These are phyloP conservation scores for Listrodromus nycthemerus DNA, from an alignment of 2,888 invertebrate species.

Conservation along the genomic window DNA sequence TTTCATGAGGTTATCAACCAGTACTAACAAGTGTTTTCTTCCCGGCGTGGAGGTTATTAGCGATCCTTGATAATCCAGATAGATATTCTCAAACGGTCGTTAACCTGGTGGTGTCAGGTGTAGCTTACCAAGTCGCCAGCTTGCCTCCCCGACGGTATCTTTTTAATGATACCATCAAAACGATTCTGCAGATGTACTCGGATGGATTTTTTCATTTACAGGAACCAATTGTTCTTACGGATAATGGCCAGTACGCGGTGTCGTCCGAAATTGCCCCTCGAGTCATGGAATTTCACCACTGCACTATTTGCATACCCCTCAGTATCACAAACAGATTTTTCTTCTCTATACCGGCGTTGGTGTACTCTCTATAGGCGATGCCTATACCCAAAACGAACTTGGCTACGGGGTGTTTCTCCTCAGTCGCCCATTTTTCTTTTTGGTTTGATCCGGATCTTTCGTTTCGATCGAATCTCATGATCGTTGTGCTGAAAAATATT, in stretches of 20 bases:
- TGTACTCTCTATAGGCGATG: conserved; percentile 31
- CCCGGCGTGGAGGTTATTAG: conserved; percentile 46
- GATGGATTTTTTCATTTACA: conserved; percentile 11
- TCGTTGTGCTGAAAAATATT: conserved; percentile 13
- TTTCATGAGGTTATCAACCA: conserved; percentile 56
- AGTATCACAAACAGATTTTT: conserved; percentile 43
- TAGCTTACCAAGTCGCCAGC: conserved; percentile 62
- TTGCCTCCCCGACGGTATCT: conserved; percentile 51
- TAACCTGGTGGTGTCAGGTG: conserved; percentile 64
- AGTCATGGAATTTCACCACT: conserved; percentile 25
- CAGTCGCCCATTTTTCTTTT: neutral
- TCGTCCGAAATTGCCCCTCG: conserved; percentile 3
- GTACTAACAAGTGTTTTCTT: conserved; percentile 57
- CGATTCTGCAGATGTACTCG: conserved; percentile 50
- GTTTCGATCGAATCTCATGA: neutral
- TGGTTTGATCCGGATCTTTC: neutral
- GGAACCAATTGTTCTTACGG: conserved; percentile 9
- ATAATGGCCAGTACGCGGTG: neutral
- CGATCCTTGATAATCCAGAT: conserved; percentile 65
- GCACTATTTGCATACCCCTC: conserved; percentile 51
- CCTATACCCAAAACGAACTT: neutral
- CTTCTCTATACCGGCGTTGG: conserved; percentile 45
- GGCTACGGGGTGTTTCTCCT: neutral
- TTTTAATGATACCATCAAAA: conserved; percentile 60
- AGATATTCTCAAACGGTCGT: conserved; percentile 63